Evolutionary conservation across 2,113 vertebrate species (phyloP).

Genomic region (Sakesphorus luctuosus): DNA sequence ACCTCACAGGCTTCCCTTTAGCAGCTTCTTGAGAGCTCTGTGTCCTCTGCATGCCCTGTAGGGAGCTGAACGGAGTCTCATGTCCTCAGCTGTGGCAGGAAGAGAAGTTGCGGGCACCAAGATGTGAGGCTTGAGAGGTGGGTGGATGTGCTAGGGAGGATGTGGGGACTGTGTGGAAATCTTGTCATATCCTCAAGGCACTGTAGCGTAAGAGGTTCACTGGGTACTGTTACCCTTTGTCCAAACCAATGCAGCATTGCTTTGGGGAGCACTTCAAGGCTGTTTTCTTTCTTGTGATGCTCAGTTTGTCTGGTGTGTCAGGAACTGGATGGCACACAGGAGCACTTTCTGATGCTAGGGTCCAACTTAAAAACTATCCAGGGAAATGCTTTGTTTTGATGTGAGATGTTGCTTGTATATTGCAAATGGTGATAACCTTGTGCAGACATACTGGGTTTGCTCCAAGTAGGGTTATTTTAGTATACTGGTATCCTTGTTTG

Average conservation of each 20-base stretch:
- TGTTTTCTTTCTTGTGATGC: not conserved
- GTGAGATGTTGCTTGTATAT: not conserved
- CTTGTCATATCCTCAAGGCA: not conserved
- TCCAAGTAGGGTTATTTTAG: not conserved
- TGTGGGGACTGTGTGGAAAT: not conserved
- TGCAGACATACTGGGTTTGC: not conserved
- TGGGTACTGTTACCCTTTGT: not conserved
- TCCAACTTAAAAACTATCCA: not conserved
- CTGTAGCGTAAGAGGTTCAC: not conserved
- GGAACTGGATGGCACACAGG: not conserved
- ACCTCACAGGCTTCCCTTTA: not conserved
- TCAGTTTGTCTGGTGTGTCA: not conserved
- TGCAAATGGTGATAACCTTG: not conserved
- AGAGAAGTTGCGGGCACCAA: not conserved
- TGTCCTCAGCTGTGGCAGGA: not conserved
- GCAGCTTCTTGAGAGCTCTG: not conserved
- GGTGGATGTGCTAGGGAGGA: not conserved
- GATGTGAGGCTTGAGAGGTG: not conserved
- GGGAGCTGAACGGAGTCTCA: not conserved
- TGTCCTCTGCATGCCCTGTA: accelerated
- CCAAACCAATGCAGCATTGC: not conserved
- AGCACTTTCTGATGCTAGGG: not conserved
- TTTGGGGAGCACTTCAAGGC: not conserved
- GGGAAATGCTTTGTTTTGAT: not conserved
- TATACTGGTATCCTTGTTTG: not conserved